Conservation (phyloP, 2,113 vertebrate genomes). For the Toxotes jaculatrix region DNA sequence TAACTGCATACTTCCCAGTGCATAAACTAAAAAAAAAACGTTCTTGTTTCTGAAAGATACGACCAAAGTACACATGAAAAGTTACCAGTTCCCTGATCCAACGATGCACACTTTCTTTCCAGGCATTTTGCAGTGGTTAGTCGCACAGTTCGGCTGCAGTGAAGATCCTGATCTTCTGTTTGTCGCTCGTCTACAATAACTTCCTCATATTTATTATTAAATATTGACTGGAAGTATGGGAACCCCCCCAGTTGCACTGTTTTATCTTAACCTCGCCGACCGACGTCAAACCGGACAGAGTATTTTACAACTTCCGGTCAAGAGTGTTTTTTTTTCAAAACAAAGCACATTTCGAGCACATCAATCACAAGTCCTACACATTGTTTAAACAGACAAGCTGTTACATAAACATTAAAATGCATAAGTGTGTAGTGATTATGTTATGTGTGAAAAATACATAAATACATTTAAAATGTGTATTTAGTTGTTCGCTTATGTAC, state of each 20-base stretch:
- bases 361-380: no score
- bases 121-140: conserved; percentile 66
- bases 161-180: neutral
- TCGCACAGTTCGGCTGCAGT: neutral
- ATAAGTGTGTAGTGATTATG: no score
- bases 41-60: neutral
- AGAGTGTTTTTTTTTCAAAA: conserved; percentile 18
- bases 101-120: conserved; percentile 86
- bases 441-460: no score
- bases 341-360: neutral
- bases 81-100: conserved; percentile 90
- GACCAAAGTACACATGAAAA: neutral
- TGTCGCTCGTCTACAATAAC: conserved; percentile 16
- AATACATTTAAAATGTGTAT: no score
- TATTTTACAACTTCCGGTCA: conserved; percentile 20
- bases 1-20: no score
- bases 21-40: no score
- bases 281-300: neutral
- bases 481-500: no score
- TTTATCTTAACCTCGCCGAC: neutral
- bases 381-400: no score
- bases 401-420: no score
- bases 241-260: no score
- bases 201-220: conserved; percentile 68
- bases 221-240: neutral